These are phyloP conservation scores for Catostylus mosaicus DNA, from an alignment of 30 jellyfish, hydroid and myxozoan species.

Conservation along the genomic window DNA sequence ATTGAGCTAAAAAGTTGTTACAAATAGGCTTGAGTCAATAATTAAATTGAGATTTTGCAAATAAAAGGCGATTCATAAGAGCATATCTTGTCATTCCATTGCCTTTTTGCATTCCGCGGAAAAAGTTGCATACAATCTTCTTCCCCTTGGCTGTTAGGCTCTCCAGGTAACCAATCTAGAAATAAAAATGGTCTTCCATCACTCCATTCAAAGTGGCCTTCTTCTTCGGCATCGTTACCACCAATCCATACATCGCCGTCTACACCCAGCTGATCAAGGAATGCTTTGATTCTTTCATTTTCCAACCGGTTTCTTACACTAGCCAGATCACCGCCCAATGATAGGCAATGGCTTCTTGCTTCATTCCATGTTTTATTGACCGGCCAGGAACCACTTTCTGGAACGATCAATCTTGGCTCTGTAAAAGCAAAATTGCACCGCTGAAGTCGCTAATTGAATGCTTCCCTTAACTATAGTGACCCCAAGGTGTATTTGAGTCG, in stretches of 20 bases:
- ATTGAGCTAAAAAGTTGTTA: too few relatives aligned
- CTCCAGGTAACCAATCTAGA: neutral
- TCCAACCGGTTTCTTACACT: neutral
- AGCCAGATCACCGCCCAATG: too few relatives aligned
- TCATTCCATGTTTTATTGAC: too few relatives aligned
- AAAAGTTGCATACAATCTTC: slow-evolving; percentile 18
- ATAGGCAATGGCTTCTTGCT: too few relatives aligned
- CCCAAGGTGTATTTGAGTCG: too few relatives aligned
- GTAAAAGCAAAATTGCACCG: too few relatives aligned
- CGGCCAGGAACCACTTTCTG: too few relatives aligned
- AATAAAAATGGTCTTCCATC: neutral
- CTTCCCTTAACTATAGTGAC: too few relatives aligned
- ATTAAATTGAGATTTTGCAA: neutral
- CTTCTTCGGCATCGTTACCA: neutral
- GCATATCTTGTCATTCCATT: slow-evolving; percentile 13
- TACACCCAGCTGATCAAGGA: neutral
- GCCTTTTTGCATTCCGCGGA: neutral
- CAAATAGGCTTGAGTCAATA: too few relatives aligned
- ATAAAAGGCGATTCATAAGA: neutral
- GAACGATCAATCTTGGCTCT: too few relatives aligned
- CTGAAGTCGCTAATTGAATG: too few relatives aligned
- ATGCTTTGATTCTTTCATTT: neutral
- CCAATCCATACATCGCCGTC: neutral
- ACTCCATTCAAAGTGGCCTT: neutral
- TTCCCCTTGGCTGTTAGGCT: neutral